Conservation (phyloP, 2,797 vertebrate genomes). For the Menidia menidia region DNA sequence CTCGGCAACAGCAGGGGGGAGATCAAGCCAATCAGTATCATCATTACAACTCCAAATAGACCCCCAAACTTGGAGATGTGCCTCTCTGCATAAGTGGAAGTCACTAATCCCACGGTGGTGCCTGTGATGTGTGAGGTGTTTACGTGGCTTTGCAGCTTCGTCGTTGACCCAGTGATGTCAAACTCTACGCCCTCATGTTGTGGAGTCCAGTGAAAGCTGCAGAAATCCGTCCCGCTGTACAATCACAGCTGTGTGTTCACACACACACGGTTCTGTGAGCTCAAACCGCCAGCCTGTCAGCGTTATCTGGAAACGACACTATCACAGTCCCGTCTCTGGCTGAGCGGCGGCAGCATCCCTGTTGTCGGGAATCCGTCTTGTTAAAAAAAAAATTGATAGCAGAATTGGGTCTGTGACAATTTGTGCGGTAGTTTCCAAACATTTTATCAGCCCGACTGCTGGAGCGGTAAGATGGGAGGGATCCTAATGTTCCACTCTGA, state of each 20-base stretch:
- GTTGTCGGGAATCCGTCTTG: conserved; percentile 9
- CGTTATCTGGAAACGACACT: conserved; percentile 17
- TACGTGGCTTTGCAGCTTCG: conserved; percentile 17
- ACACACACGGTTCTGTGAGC: not conserved
- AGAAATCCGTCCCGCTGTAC: not conserved
- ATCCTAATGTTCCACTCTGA: conserved; percentile 7
- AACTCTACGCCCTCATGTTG: not conserved
- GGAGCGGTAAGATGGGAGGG: conserved; percentile 4
- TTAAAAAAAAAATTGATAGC: conserved; percentile 1
- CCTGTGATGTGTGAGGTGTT: not conserved
- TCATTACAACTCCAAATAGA: conserved; percentile 36
- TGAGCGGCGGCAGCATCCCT: conserved; percentile 25
- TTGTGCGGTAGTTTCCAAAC: conserved; percentile 30
- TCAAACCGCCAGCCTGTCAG: conserved; percentile 2
- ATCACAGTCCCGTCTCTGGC: conserved; percentile 10
- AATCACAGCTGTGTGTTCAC: not conserved
- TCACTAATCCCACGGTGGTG: not conserved
- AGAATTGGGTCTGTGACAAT: conserved; percentile 7
- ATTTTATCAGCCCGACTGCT: conserved; percentile 26
- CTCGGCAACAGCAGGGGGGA: conserved; percentile 29
- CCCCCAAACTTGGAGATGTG: not conserved
- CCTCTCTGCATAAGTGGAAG: conserved; percentile 1
- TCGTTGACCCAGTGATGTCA: not conserved
- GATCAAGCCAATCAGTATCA: conserved; percentile 27
- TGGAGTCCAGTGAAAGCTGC: not conserved